Percentiles rank a stretch among this genome's conserved stretches.
Conservation (phyloP, 1,140 invertebrate genomes). For the Gonatopus flavifemur region DNA sequence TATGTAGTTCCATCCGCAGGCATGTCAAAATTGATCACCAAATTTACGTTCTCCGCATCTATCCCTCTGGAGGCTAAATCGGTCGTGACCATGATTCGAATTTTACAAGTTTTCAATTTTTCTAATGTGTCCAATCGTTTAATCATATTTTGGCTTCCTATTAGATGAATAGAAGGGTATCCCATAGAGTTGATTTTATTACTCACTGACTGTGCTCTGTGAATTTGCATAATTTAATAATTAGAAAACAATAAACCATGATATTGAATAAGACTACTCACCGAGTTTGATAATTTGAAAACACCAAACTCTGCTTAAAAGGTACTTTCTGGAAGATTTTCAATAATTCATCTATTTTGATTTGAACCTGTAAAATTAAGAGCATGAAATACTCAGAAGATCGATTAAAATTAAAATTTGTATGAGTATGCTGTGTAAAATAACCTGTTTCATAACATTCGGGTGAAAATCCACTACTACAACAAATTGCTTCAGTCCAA, state of each 20-base stretch:
- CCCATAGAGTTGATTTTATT: conserved; percentile 70
- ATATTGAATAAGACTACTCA: conserved; percentile 40
- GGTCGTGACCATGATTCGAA: conserved; percentile 86
- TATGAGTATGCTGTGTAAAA: conserved; percentile 2
- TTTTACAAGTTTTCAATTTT: conserved; percentile 76
- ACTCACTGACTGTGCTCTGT: conserved; percentile 70
- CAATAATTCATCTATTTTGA: conserved; percentile 71
- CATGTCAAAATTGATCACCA: conserved; percentile 91
- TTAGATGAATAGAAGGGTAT: conserved; percentile 73
- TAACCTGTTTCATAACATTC: conserved; percentile 66
- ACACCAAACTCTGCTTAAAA: conserved; percentile 90
- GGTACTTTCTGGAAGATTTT: conserved; percentile 70
- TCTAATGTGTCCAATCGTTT: conserved; percentile 74
- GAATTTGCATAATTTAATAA: conserved; percentile 28
- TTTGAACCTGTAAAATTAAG: conserved; percentile 58
- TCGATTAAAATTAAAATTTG: background rate
- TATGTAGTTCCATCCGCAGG: conserved; percentile 85
- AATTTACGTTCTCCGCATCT: conserved; percentile 88
- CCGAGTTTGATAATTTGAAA: conserved; percentile 83
- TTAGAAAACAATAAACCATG: conserved; percentile 6
- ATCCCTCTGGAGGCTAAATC: conserved; percentile 87
- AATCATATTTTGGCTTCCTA: conserved; percentile 76
- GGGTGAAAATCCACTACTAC: conserved; percentile 61
- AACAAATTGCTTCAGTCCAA: conserved; percentile 79
- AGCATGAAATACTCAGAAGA: conserved; percentile 2